Evolutionary conservation across 2,797 vertebrate species (phyloP).

Genomic region (Scolopax rusticola): DNA sequence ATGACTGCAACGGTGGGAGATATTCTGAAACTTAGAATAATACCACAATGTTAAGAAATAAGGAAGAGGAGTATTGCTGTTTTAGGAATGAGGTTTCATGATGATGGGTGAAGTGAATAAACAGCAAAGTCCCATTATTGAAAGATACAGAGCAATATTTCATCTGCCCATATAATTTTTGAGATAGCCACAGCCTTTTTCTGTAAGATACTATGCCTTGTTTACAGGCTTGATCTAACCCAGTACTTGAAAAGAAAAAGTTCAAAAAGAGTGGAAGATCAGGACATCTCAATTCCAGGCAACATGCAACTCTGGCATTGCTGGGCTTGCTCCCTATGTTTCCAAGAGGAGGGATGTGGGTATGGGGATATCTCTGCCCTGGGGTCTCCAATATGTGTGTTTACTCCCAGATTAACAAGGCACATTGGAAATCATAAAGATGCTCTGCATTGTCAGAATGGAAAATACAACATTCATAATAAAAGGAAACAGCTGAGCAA

Average conservation of each 20-base stretch:
- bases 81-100: conserved; percentile 8
- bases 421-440: neutral
- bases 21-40: conserved; percentile 41
- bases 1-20: conserved; percentile 18
- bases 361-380: neutral
- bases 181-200: neutral
- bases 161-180: neutral
- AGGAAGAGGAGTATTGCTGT: neutral
- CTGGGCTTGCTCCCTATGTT: neutral
- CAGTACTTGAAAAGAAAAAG: neutral
- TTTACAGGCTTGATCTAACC: neutral
- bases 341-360: neutral
- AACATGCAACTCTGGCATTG: neutral
- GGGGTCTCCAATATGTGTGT: neutral
- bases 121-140: neutral
- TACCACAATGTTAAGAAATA: neutral
- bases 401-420: neutral
- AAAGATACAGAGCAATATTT: neutral
- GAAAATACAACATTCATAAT: neutral
- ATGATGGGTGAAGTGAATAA: neutral
- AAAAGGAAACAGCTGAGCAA: neutral
- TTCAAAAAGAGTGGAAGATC: neutral
- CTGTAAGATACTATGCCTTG: neutral
- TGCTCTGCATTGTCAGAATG: neutral
- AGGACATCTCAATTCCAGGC: neutral